phyloP scores from a whole-genome alignment of 2,888 invertebrate species.

The Timema podura region DNA sequence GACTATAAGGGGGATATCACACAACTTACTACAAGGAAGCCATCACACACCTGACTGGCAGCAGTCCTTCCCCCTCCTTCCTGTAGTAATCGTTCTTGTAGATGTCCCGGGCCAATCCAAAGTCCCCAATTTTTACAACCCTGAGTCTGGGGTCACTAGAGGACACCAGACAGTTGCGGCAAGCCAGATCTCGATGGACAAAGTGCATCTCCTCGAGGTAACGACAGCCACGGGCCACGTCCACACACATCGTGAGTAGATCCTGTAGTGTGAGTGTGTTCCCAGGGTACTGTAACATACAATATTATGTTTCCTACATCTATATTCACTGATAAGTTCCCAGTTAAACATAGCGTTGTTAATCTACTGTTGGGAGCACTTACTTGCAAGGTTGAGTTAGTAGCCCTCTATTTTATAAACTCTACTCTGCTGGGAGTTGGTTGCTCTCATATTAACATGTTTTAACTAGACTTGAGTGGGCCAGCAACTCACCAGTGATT shows the following conservation, averaged over 20 bases:
- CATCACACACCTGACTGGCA: conserved; percentile 69
- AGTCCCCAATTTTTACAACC: conserved; percentile 95
- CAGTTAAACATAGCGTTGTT: no score
- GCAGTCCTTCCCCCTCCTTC: conserved; percentile 70
- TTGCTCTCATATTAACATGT: no score
- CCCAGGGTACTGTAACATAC: conserved; percentile 51
- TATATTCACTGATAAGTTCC: no score
- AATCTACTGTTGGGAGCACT: no score
- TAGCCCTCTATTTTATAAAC: no score
- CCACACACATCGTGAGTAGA: conserved; percentile 87
- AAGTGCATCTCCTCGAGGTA: conserved; percentile 97
- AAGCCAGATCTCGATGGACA: conserved; percentile 94
- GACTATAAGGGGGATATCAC: background rate
- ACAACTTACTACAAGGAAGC: background rate
- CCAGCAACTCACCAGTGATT: no score
- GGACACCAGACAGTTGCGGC: conserved; percentile 91
- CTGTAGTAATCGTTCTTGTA: conserved; percentile 97
- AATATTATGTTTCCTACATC: no score
- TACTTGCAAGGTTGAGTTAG: no score
- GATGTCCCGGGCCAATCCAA: conserved; percentile 93
- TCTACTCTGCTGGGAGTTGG: no score
- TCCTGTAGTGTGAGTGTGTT: conserved; percentile 74
- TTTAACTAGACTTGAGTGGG: no score
- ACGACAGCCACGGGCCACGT: conserved; percentile 91
- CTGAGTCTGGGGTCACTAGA: conserved; percentile 61